Conservation (phyloP, 2,888 invertebrate genomes). For the Sphaerophoria rueppellii region DNA sequence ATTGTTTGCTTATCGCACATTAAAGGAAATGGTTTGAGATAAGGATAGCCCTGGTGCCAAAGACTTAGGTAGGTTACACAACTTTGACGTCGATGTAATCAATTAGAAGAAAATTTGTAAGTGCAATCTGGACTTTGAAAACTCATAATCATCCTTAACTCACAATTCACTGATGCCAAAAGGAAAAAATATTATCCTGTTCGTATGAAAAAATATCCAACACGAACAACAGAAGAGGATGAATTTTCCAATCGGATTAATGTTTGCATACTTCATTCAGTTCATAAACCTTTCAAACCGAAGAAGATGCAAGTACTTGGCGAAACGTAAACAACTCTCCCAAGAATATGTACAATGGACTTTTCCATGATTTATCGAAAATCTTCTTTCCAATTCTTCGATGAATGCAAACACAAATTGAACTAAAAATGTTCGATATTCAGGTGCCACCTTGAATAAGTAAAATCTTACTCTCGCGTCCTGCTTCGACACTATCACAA, state of each 20-base stretch:
- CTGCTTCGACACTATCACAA: neutral
- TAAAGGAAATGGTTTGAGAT: neutral
- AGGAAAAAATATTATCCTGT: neutral
- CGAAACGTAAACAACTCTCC: neutral
- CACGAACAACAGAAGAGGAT: neutral
- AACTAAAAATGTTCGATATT: neutral
- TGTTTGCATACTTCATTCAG: neutral
- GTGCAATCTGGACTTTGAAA: too few species aligned
- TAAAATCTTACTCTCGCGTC: neutral
- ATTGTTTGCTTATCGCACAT: conserved; percentile 9
- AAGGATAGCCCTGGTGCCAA: too few species aligned
- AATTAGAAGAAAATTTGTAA: too few species aligned
- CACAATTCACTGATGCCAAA: neutral
- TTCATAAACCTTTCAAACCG: neutral
- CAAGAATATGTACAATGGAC: neutral
- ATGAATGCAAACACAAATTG: neutral
- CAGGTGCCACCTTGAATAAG: neutral
- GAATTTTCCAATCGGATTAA: neutral
- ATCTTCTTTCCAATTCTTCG: neutral
- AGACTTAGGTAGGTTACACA: too few species aligned
- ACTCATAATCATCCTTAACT: too few species aligned
- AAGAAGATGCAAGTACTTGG: neutral
- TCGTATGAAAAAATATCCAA: neutral
- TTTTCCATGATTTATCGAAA: neutral
- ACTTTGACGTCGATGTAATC: too few species aligned